Percentiles rank a stretch among this genome's conserved stretches.
Evolutionary conservation across 2,113 vertebrate genomes (phyloP).

Genomic region (Oncorhynchus gorbuscha): DNA sequence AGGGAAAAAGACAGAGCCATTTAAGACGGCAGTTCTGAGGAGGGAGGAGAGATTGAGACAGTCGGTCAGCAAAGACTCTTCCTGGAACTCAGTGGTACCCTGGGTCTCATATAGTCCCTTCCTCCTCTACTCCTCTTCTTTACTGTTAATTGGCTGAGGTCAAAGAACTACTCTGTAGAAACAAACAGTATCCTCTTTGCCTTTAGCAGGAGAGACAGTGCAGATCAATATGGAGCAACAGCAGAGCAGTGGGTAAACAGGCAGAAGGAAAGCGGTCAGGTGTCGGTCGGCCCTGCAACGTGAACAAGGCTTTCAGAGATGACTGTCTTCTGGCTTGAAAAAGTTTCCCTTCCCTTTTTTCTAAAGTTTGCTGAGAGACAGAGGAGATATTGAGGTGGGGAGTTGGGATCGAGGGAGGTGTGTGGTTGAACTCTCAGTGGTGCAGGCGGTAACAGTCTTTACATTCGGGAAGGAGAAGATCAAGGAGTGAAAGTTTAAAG

Average conservation of each 20-base stretch:
- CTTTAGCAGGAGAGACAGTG: constrained; percentile 40
- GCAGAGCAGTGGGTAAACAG: constrained; percentile 50
- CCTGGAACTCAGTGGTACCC: constrained; percentile 35
- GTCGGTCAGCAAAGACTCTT: constrained; percentile 30
- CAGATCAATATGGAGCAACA: constrained; percentile 52
- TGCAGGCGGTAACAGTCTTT: constrained; percentile 64
- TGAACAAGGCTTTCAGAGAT: constrained; percentile 29
- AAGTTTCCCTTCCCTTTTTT: constrained; percentile 59
- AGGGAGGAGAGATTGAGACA: constrained; percentile 25
- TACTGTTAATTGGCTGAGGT: too few relatives aligned
- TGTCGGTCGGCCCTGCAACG: constrained; percentile 13
- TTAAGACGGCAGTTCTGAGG: constrained; percentile 19
- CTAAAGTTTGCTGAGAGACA: constrained; percentile 57
- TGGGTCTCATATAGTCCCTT: constrained; percentile 22
- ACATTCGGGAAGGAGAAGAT: constrained; percentile 71
- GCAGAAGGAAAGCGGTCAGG: constrained; percentile 55
- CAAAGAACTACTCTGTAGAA: background rate
- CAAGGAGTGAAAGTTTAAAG: constrained; percentile 72
- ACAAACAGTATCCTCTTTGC: constrained; percentile 14
- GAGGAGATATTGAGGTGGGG: constrained; percentile 54
- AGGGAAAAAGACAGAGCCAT: constrained; percentile 20
- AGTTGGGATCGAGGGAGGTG: constrained; percentile 29
- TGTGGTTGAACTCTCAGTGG: constrained; percentile 65
- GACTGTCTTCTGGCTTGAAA: constrained; percentile 45
- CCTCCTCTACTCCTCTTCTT: too few relatives aligned